A percentile compares a stretch with the other conserved stretches of the same genome.
Evolutionary conservation across 2,797 vertebrate species (phyloP).

Genomic region (Spheniscus humboldti): DNA sequence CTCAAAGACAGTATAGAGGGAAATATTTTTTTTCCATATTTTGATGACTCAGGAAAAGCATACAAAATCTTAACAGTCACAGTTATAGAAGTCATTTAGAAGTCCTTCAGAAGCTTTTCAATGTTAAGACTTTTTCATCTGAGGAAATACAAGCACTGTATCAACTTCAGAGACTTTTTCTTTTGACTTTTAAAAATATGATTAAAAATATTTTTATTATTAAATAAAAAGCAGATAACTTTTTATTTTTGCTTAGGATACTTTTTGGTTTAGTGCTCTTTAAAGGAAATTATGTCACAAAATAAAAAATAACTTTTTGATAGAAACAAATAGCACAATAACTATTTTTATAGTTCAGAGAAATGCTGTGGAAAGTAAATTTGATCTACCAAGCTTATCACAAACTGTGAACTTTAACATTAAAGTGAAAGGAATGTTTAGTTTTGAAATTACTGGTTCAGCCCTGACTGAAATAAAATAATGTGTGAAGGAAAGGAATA

Average conservation of each 20-base stretch:
- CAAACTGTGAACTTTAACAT: neutral
- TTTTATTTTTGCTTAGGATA: neutral
- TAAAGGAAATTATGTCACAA: neutral
- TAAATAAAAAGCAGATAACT: neutral
- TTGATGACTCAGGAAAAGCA: neutral
- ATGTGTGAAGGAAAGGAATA: neutral
- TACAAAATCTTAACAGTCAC: neutral
- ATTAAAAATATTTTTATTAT: neutral
- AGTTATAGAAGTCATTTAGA: neutral
- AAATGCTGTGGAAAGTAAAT: neutral
- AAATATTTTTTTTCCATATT: neutral
- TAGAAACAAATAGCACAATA: neutral
- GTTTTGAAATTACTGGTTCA: neutral
- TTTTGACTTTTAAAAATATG: neutral
- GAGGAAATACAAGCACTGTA: neutral
- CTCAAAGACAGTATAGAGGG: neutral
- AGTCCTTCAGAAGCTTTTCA: neutral
- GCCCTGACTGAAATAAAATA: neutral
- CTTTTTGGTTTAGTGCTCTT: neutral
- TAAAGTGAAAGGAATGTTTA: neutral
- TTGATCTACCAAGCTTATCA: neutral
- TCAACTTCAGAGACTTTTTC: neutral
- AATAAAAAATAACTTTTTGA: neutral
- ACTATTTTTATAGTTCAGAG: neutral
- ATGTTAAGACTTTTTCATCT: neutral